Conservation (phyloP, 2,113 vertebrate species). For the Rhizomys pruinosus region DNA sequence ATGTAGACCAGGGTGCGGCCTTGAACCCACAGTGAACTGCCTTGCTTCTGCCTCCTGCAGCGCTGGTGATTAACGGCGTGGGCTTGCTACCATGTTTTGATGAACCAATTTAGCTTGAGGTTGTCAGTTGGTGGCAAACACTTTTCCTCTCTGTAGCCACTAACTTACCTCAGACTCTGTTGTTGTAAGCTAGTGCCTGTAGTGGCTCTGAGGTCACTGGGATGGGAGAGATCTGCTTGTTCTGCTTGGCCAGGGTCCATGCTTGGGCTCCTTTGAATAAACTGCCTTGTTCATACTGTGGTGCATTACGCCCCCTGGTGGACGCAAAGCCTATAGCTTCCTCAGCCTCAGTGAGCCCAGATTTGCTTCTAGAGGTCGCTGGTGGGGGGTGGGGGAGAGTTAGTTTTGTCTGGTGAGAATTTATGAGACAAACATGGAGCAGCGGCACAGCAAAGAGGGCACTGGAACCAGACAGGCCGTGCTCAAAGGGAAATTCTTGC, state of each 20-base stretch:
- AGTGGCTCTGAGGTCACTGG: not conserved
- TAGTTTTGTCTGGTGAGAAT: not conserved
- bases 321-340: accelerated
- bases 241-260: no score
- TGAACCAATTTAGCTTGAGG: not conserved
- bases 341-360: accelerated
- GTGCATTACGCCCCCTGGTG: conserved; percentile 59
- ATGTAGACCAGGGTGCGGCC: no score
- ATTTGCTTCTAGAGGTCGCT: conserved; percentile 42
- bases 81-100: not conserved
- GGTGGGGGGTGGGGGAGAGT: no score
- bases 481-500: not conserved
- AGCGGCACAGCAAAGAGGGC: no score
- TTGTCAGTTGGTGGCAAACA: not conserved
- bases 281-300: not conserved
- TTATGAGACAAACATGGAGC: accelerated
- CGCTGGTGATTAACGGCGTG: no score
- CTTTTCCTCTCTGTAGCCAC: not conserved
- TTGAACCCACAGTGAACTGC: no score
- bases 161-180: not conserved
- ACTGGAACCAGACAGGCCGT: not conserved
- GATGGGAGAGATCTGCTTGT: not conserved
- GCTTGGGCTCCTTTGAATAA: not conserved
- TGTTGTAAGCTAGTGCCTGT: not conserved
- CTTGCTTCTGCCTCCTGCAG: no score